phyloP scores from a whole-genome alignment of 2,113 vertebrate genomes.

The Monopterus albus region DNA sequence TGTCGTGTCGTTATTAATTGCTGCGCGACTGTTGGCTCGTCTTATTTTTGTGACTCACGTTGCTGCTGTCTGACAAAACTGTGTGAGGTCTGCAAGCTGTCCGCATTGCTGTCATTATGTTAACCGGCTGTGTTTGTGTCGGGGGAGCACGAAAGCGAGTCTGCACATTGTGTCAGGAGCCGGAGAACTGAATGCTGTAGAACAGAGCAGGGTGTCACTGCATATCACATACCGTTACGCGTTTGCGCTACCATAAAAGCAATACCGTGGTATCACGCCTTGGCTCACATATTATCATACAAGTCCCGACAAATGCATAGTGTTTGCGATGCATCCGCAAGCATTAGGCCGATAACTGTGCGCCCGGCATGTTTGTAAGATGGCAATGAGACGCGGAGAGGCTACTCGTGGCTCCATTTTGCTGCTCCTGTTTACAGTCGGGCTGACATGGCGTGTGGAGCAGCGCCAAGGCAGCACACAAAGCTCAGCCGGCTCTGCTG shows the following conservation, averaged over 20 bases:
- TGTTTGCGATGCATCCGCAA: background rate
- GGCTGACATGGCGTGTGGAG: slow-evolving; percentile 72
- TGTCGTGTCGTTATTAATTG: slow-evolving; percentile 33
- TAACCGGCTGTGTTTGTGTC: slow-evolving; percentile 22
- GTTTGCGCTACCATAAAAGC: background rate
- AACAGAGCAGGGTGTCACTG: slow-evolving; percentile 37
- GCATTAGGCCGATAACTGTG: background rate
- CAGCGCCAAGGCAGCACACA: slow-evolving; percentile 14
- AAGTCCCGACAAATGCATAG: background rate
- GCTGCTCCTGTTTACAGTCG: slow-evolving; percentile 76
- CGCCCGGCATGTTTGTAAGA: slow-evolving; percentile 8
- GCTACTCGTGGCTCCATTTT: slow-evolving; percentile 77
- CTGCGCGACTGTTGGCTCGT: slow-evolving; percentile 40
- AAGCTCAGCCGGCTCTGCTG: slow-evolving; percentile 3
- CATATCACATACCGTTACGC: slow-evolving; percentile 33
- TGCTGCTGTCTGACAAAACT: slow-evolving; percentile 9
- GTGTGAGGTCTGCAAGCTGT: slow-evolving; percentile 24
- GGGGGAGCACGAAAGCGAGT: background rate
- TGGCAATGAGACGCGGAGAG: slow-evolving; percentile 14
- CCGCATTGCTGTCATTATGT: slow-evolving; percentile 46
- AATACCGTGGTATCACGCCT: background rate
- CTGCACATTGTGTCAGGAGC: slow-evolving; percentile 20
- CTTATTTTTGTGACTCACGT: slow-evolving; percentile 20
- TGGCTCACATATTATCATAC: background rate
- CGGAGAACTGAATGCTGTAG: background rate